These are phyloP conservation scores for Eptesicus fuscus DNA, from an alignment of 2,113 vertebrate species.

Conservation along the genomic window DNA sequence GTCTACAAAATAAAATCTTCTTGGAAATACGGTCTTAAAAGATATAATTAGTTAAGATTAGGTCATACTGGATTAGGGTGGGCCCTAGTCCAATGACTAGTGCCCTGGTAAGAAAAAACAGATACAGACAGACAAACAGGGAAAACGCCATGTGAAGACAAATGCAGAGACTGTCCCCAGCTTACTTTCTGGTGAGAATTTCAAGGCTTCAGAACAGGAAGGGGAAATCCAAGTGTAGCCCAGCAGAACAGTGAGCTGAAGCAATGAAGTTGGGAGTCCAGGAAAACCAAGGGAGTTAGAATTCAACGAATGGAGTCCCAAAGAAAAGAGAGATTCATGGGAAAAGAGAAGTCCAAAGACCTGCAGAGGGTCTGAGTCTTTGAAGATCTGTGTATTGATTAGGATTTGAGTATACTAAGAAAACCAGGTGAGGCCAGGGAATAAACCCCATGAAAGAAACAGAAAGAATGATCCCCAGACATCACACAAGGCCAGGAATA, in stretches of 20 bases:
- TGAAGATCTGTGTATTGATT: neutral
- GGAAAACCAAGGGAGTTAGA: neutral
- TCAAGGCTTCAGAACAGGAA: neutral
- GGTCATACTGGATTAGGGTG: neutral
- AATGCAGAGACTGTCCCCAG: neutral
- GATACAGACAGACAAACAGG: neutral
- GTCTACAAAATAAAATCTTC: too few relatives aligned
- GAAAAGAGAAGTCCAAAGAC: neutral
- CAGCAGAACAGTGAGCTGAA: neutral
- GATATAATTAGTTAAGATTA: too few relatives aligned
- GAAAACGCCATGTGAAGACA: neutral
- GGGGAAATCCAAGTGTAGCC: neutral
- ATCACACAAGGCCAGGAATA: neutral
- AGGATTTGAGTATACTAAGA: neutral
- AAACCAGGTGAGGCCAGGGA: neutral
- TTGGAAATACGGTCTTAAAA: too few relatives aligned
- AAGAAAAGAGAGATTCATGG: neutral
- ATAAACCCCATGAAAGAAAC: neutral
- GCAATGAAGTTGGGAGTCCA: neutral
- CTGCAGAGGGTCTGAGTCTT: neutral
- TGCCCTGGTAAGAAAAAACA: neutral
- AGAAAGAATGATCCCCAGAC: neutral
- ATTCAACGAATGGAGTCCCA: neutral
- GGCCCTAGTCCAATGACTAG: neutral
- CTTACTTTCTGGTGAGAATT: neutral